Evolutionary conservation across 2,113 vertebrate genomes (phyloP), one percentile per base, ranked within the genome.

Genomic region (Siphamia tubifer): DNA sequence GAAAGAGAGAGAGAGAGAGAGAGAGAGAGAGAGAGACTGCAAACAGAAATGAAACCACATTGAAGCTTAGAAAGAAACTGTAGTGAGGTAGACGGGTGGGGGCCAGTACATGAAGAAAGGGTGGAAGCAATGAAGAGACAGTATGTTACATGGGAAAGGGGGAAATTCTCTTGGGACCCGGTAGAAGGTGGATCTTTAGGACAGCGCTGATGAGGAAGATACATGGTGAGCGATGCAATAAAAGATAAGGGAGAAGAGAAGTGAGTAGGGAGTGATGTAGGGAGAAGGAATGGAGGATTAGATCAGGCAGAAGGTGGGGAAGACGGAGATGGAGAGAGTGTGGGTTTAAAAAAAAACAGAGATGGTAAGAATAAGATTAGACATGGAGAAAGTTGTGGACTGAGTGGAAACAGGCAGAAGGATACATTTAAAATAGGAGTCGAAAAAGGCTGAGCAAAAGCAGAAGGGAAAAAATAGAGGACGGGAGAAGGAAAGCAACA

Each of bases 351-450:
- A 72, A 75, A 69, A 77, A 66, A 52, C 53, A 76, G 44, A 78
- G 68, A 78, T 78, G 52, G 36, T 66, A 56, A 63, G 82, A 51
- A 69, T 68, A 40, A 82, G 81, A 82, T 88, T 88, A 77, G 75
- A 73, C 34, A 32, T 9, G 4, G 44, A 60, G 27, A 49, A 49
- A 84, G 58, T 6, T 70, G 55, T 40, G 66, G 74, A 63, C 1
- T 39, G 52, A 57, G 57, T 47, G 27, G 68, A 53, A 71, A 36
- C 1, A n/a, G n/a, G n/a, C n/a, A n/a, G n/a, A n/a, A n/a, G n/a
- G 36, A 39, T 15, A 16, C n/a, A 16, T 28, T 48, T 48, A 30
- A 48, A 30, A 48, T 30, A 48, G 48, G 49, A 11, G 27, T 20
- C 9, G 32, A 78, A 57, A 47, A 68, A 51, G 49, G 34, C 19